Conservation (phyloP, 2,113 vertebrate genomes). For the Rhodinocichla rosea region DNA sequence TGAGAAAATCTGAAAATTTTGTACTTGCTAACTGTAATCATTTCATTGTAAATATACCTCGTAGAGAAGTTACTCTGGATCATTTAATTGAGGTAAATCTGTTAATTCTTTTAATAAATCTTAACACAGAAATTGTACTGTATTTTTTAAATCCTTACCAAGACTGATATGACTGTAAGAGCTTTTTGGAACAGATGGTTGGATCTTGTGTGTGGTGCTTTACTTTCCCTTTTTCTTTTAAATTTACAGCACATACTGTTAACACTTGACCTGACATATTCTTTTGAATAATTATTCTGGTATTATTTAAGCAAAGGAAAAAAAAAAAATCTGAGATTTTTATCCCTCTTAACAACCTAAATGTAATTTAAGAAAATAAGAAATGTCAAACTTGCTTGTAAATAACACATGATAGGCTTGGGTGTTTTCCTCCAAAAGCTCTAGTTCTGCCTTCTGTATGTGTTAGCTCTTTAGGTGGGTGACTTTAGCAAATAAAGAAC, state of each 20-base stretch:
- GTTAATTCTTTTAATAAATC: background rate
- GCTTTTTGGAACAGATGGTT: slow-evolving; percentile 74
- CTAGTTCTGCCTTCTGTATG: background rate
- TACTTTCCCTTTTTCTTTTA: background rate
- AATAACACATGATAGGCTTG: background rate
- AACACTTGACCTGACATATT: slow-evolving; percentile 71
- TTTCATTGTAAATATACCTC: background rate
- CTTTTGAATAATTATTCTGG: slow-evolving; percentile 65
- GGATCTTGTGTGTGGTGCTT: slow-evolving; percentile 40
- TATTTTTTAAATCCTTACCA: background rate
- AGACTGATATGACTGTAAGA: slow-evolving; percentile 4
- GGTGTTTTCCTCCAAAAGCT: background rate
- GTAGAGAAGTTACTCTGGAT: background rate
- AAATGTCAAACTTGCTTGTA: slow-evolving; percentile 24
- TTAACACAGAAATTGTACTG: background rate
- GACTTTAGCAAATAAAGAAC: background rate
- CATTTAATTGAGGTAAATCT: background rate
- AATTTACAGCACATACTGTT: slow-evolving; percentile 67
- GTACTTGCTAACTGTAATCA: background rate
- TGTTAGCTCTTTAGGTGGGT: background rate
- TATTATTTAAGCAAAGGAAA: slow-evolving; percentile 21
- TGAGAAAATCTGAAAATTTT: background rate
- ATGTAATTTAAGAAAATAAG: slow-evolving; percentile 42
- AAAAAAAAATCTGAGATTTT: slow-evolving; percentile 52
- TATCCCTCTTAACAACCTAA: slow-evolving; percentile 45